A percentile compares a stretch with the other conserved stretches of the same genome.
Evolutionary conservation across 2,888 invertebrate genomes (phyloP).

Genomic region (Portevinia maculata): DNA sequence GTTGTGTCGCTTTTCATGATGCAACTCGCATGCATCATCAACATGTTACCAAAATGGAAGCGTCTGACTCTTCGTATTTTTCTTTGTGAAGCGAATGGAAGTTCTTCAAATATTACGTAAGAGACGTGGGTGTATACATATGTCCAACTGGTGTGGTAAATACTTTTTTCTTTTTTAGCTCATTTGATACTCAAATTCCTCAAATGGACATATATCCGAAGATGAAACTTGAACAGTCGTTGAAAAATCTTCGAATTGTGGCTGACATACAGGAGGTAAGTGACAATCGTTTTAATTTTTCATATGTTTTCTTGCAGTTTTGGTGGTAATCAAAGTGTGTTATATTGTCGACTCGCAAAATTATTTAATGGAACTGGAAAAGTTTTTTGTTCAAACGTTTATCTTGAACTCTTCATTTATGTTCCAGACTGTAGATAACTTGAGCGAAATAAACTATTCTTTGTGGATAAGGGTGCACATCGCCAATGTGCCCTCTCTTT

Average conservation of each 20-base stretch:
- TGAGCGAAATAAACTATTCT: too few relatives aligned
- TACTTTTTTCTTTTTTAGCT: slow-evolving; percentile 73
- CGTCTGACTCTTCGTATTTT: slow-evolving; percentile 93
- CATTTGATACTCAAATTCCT: slow-evolving; percentile 79
- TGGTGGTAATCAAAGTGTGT: neutral
- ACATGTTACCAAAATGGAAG: slow-evolving; percentile 95
- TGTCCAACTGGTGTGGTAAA: neutral
- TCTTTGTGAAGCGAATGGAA: slow-evolving; percentile 87
- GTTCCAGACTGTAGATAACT: too few relatives aligned
- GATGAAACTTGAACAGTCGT: slow-evolving; percentile 86
- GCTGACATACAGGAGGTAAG: slow-evolving; percentile 90
- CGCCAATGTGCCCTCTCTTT: too few relatives aligned
- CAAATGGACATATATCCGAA: slow-evolving; percentile 80
- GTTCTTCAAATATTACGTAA: slow-evolving; percentile 78
- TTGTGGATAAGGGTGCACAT: too few relatives aligned
- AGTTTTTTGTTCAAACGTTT: too few relatives aligned
- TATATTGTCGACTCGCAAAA: too few relatives aligned
- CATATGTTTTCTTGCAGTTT: too few relatives aligned
- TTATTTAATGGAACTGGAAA: too few relatives aligned
- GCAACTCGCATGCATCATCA: slow-evolving; percentile 97
- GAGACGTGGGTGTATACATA: neutral
- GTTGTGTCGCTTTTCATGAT: slow-evolving; percentile 97
- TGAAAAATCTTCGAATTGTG: slow-evolving; percentile 93
- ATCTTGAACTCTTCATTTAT: too few relatives aligned
- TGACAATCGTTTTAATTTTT: too few relatives aligned